Evolutionary conservation across 2,797 vertebrate species (phyloP).

Genomic region (Muraenolepis orangiensis): DNA sequence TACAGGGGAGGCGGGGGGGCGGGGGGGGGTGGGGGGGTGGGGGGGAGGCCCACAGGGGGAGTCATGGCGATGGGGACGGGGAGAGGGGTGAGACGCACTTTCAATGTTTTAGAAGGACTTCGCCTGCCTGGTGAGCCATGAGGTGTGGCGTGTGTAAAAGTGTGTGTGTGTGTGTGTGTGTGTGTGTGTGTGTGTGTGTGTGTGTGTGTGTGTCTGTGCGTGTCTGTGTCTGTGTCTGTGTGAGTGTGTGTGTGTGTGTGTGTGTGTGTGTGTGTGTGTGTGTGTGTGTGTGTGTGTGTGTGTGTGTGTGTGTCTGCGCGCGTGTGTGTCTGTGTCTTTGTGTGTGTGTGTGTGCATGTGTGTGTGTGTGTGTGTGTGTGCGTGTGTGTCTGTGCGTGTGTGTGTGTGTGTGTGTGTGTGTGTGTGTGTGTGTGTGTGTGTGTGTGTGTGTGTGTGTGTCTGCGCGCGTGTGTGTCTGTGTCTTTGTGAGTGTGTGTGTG

Average conservation of each 20-base stretch:
- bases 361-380: background rate
- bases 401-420: slow-evolving; percentile 5
- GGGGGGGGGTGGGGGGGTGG: background rate
- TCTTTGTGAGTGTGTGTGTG: background rate
- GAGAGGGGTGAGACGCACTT: background rate
- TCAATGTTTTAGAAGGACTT: background rate
- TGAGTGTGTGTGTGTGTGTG: background rate
- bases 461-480: background rate
- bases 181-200: background rate
- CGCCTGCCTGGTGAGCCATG: slow-evolving; percentile 29
- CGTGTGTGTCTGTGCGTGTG: background rate
- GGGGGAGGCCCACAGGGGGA: background rate
- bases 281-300: background rate
- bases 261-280: slow-evolving; percentile 2
- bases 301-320: background rate
- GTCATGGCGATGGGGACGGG: slow-evolving; percentile 1
- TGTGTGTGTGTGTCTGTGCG: background rate
- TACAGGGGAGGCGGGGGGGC: background rate
- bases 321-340: background rate
- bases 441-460: background rate
- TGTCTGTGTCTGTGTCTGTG: background rate
- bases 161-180: background rate
- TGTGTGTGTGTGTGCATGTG: background rate
- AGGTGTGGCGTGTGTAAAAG: background rate
- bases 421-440: slow-evolving; percentile 3